Conservation (phyloP, 2,888 invertebrate genomes). For the Rhorus exstirpatorius region DNA sequence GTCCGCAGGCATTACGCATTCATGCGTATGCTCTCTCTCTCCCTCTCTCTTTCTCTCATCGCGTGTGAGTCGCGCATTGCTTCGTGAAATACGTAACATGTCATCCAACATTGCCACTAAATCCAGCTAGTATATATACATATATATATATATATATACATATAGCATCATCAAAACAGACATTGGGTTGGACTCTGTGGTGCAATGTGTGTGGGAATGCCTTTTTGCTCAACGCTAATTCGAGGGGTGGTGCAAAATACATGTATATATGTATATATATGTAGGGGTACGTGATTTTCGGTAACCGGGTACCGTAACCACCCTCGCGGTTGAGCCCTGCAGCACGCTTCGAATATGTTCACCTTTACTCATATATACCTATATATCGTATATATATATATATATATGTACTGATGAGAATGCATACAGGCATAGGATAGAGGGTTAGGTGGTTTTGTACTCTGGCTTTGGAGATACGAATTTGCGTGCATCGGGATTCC, state of each 20-base stretch:
- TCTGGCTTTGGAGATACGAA: conserved; percentile 39
- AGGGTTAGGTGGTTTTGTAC: conserved; percentile 40
- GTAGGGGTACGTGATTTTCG: conserved; percentile 62
- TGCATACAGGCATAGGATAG: neutral
- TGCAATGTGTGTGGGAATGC: conserved; percentile 80
- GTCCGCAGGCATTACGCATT: conserved; percentile 84
- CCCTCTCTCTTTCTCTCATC: conserved; percentile 13
- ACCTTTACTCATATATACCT: conserved; percentile 7
- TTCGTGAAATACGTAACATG: conserved; percentile 51
- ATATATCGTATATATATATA: neutral
- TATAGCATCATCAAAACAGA: conserved; percentile 55
- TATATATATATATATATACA: neutral
- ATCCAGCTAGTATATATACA: conserved; percentile 1
- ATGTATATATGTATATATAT: conserved; percentile 69
- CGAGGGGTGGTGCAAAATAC: conserved; percentile 75
- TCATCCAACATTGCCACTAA: conserved; percentile 49
- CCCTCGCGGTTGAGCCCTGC: conserved; percentile 59
- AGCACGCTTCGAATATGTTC: conserved; percentile 45
- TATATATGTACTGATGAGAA: conserved; percentile 4
- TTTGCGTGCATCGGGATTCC: conserved; percentile 55
- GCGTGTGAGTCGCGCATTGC: conserved; percentile 51
- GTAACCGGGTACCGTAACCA: conserved; percentile 51
- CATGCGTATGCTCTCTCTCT: conserved; percentile 75
- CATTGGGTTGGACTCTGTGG: conserved; percentile 51
- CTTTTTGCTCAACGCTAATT: conserved; percentile 79